phyloP scores from a whole-genome alignment of 2,888 invertebrate species.

The Kryphioiulus occultus region DNA sequence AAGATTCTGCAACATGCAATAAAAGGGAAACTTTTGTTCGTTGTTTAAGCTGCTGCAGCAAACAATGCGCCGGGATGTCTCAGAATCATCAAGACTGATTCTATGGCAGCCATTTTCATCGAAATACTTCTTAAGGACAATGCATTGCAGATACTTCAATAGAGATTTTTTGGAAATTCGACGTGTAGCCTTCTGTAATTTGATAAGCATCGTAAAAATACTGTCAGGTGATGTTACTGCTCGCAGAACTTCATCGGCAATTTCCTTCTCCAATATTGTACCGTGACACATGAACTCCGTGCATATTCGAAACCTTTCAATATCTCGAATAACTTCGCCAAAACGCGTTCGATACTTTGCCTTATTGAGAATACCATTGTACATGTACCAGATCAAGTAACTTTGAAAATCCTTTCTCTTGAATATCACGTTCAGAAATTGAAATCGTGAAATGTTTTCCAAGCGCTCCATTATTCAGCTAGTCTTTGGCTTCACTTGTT shows the following conservation, averaged over 20 bases:
- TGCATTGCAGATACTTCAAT: background rate
- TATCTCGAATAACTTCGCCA: background rate
- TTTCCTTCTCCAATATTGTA: background rate
- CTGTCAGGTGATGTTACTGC: background rate
- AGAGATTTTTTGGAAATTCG: background rate
- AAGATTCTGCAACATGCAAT: background rate
- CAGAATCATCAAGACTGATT: background rate
- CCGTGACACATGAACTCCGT: background rate
- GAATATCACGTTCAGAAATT: background rate
- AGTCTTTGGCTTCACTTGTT: no score
- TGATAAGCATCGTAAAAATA: background rate
- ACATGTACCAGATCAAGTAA: background rate
- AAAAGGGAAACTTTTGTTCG: background rate
- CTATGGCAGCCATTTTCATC: background rate
- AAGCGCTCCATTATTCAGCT: no score
- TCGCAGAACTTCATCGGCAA: background rate
- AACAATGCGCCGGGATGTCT: background rate
- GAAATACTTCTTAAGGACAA: background rate
- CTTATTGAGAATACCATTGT: background rate
- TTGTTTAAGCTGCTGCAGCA: background rate
- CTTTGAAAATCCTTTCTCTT: background rate
- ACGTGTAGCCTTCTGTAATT: background rate
- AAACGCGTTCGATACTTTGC: background rate
- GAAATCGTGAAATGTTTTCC: background rate
- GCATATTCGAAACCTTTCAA: background rate